Conservation (phyloP, 2,113 vertebrate species). For the Bos taurus region ARS-UCD2.0 NC_037337.1:35308501-35309000, state of each 20-base stretch:
- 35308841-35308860: constrained; percentile 56
- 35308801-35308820: constrained; percentile 50
- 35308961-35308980: background rate
- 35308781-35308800: constrained; percentile 65
- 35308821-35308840: constrained; percentile 61
- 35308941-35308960: background rate
- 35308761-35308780: constrained; percentile 58
- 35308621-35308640: constrained; percentile 69
- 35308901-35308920: constrained; percentile 63
- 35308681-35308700: constrained; percentile 54
- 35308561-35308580: constrained; percentile 70
- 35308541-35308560: constrained; percentile 55
- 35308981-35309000: background rate
- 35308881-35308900: constrained; percentile 57
- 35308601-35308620: constrained; percentile 60
- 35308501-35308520: constrained; percentile 40
- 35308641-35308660: constrained; percentile 72
- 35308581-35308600: constrained; percentile 77
- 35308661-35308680: background rate
- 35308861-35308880: constrained; percentile 65
- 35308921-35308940: constrained; percentile 38
- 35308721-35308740: constrained; percentile 61
- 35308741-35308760: constrained; percentile 35
- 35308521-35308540: constrained; percentile 36
- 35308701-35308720: constrained; percentile 63